A percentile compares a stretch with the other conserved stretches of the same genome.
Evolutionary conservation across 35 echinoderm and acorn worm genomes (phyloP).

Genomic region (Patiria miniata): DNA sequence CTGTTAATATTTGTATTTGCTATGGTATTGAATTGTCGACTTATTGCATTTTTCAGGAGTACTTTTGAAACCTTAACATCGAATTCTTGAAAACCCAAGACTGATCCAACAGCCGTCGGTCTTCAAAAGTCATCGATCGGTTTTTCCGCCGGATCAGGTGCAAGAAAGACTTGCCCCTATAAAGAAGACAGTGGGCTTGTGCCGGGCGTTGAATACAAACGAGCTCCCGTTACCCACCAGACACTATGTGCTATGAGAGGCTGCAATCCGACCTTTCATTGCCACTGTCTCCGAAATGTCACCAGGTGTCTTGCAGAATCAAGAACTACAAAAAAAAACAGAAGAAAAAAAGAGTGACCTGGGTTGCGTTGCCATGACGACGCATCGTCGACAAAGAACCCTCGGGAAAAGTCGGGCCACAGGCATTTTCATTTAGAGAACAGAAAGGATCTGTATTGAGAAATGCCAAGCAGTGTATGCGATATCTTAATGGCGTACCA

Average conservation of each 20-base stretch:
- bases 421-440: too few relatives aligned
- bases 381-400: background rate
- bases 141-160: conserved; percentile 26
- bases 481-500: too few relatives aligned
- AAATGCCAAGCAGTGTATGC: too few relatives aligned
- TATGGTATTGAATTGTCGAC: too few relatives aligned
- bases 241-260: background rate
- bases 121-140: background rate
- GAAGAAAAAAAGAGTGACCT: background rate
- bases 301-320: background rate
- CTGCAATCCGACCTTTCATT: background rate
- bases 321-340: background rate
- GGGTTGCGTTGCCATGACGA: background rate
- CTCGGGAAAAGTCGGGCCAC: background rate
- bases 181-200: background rate
- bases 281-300: conserved; percentile 1
- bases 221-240: background rate
- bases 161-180: background rate
- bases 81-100: too few relatives aligned
- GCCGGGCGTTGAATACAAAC: conserved; percentile 8
- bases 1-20: too few relatives aligned
- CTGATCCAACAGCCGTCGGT: background rate
- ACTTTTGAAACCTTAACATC: too few relatives aligned
- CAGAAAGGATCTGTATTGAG: too few relatives aligned
- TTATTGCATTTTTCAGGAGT: too few relatives aligned